phyloP scores from a whole-genome alignment of 2,113 vertebrate genomes.

The Alosa alosa region DNA sequence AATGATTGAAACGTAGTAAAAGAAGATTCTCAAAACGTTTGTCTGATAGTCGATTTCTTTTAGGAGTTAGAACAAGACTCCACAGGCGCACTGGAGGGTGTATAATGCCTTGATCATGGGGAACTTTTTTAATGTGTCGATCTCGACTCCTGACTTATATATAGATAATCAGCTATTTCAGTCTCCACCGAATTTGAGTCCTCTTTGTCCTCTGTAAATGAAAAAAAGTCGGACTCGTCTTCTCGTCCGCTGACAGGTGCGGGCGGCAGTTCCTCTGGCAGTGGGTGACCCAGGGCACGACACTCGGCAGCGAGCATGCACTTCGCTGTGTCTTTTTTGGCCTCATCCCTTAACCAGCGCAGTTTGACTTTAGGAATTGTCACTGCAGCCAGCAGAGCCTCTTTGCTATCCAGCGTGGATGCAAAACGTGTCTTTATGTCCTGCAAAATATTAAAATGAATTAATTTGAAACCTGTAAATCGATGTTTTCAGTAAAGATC shows the following conservation, averaged over 20 bases:
- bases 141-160: no score
- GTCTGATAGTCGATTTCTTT: no score
- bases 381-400: conserved; percentile 25
- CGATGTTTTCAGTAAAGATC: no score
- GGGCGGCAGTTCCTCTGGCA: not conserved
- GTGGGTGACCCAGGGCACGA: not conserved
- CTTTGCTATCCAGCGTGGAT: conserved; percentile 8
- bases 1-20: no score
- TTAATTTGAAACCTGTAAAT: not conserved
- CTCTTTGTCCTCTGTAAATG: no score
- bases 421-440: conserved; percentile 24
- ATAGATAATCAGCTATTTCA: no score
- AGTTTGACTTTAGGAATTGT: conserved; percentile 18
- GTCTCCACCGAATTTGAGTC: no score
- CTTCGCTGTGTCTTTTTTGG: not conserved
- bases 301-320: not conserved
- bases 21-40: no score
- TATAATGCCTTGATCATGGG: no score
- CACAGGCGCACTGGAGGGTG: no score
- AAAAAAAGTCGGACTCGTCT: conserved; percentile 9
- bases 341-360: conserved; percentile 12
- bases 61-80: no score
- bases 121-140: no score
- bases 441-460: not conserved
- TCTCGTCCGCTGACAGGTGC: not conserved